Evolutionary conservation across 2,888 invertebrate genomes (phyloP).

Genomic region (Tinea trinotella): DNA sequence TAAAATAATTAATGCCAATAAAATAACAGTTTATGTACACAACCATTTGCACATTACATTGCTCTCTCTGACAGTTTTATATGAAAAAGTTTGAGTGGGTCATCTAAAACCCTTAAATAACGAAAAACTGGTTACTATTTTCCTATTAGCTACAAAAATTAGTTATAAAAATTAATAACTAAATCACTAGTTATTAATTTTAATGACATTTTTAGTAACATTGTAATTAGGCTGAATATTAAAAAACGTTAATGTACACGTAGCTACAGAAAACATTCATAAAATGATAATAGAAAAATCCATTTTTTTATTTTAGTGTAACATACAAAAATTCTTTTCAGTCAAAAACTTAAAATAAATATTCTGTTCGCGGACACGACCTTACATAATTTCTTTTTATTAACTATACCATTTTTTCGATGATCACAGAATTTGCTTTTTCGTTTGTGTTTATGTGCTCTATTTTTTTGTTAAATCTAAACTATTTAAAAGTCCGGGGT

Average conservation of each 20-base stretch:
- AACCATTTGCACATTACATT: constrained; percentile 13
- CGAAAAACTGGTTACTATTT: not conserved
- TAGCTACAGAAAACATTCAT: constrained; percentile 63
- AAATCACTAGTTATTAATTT: not conserved
- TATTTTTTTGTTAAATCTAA: not conserved
- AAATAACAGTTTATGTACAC: not conserved
- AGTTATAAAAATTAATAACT: not conserved
- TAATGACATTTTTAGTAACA: constrained; percentile 20
- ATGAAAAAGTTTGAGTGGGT: not conserved
- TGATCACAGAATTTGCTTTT: constrained; percentile 59
- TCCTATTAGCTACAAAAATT: not conserved
- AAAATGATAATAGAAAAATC: constrained; percentile 63
- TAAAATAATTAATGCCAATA: constrained; percentile 3
- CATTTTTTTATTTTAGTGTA: constrained; percentile 35
- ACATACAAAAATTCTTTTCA: constrained; percentile 53
- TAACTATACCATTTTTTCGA: constrained; percentile 62
- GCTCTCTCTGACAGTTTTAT: not conserved
- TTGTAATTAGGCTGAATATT: constrained; percentile 53
- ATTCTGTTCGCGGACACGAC: constrained; percentile 55
- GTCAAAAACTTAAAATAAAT: constrained; percentile 57
- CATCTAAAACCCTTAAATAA: not conserved
- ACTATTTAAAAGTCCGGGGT: not conserved
- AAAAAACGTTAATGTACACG: constrained; percentile 50
- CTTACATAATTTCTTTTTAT: constrained; percentile 32
- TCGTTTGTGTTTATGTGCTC: constrained; percentile 36